A percentile compares a stretch with the other conserved stretches of the same genome.
Conservation (phyloP, 2,113 vertebrate genomes). For the Brevimyrus niger region DNA sequence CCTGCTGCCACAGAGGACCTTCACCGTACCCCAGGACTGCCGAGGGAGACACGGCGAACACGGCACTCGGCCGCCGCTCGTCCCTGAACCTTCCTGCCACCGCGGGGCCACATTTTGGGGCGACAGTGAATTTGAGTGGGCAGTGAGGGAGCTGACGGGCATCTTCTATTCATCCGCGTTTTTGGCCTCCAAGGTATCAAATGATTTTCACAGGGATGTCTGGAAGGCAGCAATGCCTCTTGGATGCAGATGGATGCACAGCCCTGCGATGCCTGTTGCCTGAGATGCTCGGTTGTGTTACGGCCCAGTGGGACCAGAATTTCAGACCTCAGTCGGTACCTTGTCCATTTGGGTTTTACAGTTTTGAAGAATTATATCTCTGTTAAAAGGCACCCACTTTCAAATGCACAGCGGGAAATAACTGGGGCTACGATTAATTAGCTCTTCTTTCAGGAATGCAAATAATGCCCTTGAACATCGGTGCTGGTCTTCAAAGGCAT, state of each 20-base stretch:
- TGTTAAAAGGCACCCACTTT: not conserved
- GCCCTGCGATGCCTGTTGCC: not conserved
- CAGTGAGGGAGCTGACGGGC: not conserved
- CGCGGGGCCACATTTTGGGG: no score
- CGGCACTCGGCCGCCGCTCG: not conserved
- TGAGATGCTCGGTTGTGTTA: not conserved
- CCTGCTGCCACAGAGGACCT: not conserved
- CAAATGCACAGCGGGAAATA: not conserved
- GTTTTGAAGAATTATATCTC: not conserved
- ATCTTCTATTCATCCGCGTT: not conserved
- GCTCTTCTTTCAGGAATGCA: constrained; percentile 14
- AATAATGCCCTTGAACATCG: constrained; percentile 41
- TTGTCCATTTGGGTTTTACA: not conserved
- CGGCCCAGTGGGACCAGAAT: not conserved
- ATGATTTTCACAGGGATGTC: not conserved
- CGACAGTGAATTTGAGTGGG: not conserved
- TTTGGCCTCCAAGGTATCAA: not conserved
- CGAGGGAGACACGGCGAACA: not conserved
- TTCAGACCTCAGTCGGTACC: not conserved
- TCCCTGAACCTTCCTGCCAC: not conserved
- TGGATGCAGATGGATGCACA: not conserved
- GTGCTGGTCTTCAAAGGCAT: constrained; percentile 15
- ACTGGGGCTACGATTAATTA: constrained; percentile 11
- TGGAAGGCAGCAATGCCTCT: not conserved
- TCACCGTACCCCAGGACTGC: not conserved